Evolutionary conservation across 2,113 vertebrate species (phyloP), one percentile per base, ranked within the genome.

Genomic region (Oreochromis tanganicae): DNA sequence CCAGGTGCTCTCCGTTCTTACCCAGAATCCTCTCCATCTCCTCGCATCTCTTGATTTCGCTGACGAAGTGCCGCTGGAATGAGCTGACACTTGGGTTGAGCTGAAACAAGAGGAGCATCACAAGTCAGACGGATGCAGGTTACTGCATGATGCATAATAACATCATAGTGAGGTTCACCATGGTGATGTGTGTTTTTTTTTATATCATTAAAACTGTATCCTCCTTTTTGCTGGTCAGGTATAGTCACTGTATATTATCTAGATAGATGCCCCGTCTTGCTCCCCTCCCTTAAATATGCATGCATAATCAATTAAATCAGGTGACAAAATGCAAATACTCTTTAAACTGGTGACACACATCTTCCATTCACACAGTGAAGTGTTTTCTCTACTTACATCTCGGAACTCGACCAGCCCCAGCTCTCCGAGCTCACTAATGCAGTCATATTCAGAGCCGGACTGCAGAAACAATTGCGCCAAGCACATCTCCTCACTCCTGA

Each of bases 31-130:
- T 97, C 95, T 99, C 99, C 95, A 99, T 98, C 89, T 99, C 98
- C 92, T 99, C 98, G 79, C 98, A 99, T 82, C 98, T 97, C 96
- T 99, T 99, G 90, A 99, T 98, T 96, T 99, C 99, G 85, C 97
- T 98, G 93, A 99, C 98, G 32, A 98, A 99, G 93, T 98, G 99
- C 78, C 98, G 97, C 94, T 99, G 99, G 95, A 99, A 99, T 38
- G 98, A 96, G 90, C 97, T 99, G 80, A 98, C 96, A 86, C 95
- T 98, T 83, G 98, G 98, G 91, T 99, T 99, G 88, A 99, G 98
- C 99, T 99, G 96, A 86, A 95, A 96, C 61, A 83, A 94, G 87
- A 91, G 94, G 91, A 94, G 90, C 68, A 90, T 32, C 24, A 91
- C 75, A 82, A 86, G 87, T 93, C 90, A 91, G 85, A 80, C 38